A percentile compares a stretch with the other conserved stretches of the same genome.
Conservation (phyloP, 2,113 vertebrate species). For the Pardalotus punctatus region DNA sequence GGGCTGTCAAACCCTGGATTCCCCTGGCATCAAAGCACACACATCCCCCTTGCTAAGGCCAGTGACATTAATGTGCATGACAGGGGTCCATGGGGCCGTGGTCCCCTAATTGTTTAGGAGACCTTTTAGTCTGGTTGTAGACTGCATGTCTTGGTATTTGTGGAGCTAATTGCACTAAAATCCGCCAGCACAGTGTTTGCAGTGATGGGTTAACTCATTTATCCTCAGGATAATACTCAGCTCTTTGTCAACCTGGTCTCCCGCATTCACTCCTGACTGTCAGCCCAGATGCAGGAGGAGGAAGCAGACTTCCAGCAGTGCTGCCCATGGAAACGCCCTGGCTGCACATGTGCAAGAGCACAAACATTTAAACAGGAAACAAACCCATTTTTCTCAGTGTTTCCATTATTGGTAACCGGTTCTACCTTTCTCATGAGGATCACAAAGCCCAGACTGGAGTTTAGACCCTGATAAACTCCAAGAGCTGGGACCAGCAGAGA, state of each 20-base stretch:
- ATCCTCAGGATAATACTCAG: constrained; percentile 54
- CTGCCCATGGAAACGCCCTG: neutral
- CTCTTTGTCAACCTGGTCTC: constrained; percentile 55
- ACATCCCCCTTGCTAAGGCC: constrained; percentile 59
- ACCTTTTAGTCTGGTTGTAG: constrained; percentile 78
- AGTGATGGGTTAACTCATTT: constrained; percentile 61
- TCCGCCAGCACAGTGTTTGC: constrained; percentile 40
- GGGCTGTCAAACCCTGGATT: constrained; percentile 43
- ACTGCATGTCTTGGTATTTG: constrained; percentile 77
- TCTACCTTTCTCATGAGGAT: neutral
- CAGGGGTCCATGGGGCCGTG: constrained; percentile 75
- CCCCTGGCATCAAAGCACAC: constrained; percentile 75
- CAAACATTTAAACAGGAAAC: neutral
- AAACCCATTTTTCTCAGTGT: neutral
- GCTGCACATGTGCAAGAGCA: neutral
- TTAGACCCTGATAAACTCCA: neutral
- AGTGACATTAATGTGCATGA: constrained; percentile 79
- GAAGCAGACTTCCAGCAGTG: neutral
- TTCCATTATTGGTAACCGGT: neutral
- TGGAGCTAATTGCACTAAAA: constrained; percentile 75
- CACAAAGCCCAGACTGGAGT: neutral
- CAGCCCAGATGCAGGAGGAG: neutral
- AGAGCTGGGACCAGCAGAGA: neutral
- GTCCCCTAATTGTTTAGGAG: constrained; percentile 75
- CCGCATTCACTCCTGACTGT: neutral